Evolutionary conservation across 2,113 vertebrate species (phyloP), one percentile per base, ranked within the genome.

Genomic region (Conger conger): DNA sequence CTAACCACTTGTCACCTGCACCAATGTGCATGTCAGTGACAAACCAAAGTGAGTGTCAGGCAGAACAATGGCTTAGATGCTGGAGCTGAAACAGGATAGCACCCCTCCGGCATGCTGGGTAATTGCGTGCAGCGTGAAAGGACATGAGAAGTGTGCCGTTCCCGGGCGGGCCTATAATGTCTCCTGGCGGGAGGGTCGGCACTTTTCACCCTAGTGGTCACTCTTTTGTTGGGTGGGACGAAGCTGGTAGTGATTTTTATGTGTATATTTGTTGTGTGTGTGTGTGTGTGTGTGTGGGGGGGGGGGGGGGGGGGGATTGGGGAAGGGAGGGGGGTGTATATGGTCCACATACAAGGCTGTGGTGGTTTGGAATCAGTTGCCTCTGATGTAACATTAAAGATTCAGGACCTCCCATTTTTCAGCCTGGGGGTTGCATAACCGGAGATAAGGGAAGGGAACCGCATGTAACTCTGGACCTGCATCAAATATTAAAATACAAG

Each of bases 351-450:
- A 77, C 38, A 15, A 37, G 13, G 77, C 38, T 79, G 2, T 37
- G 16, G 77, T 27, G 36, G 20, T 79, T 15, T 37, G 35, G 77
- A 40, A 35, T 37, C 1, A 35, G 35, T 15, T 33, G 15, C 77
- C 77, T 79, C 36, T 80, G 79, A 80, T 80, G 37, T 80, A 45
- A 80, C 79, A 80, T 80, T 20, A 80, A 80, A 80, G 79, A 80
- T 80, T 80, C 40, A 80, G 79, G 38, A 23, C 37, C 38, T 80
- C 42, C 79, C 79, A 45, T 40, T 80, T 80, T 73, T 73, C 68
- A 30, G 79, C 79, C 79, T n/a, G 27, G n/a, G 68, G 79, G 79
- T 80, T 80, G 50, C 37, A 45, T 45, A 80, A 80, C 23, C 38
- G 18, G 37, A 80, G 40, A n/a, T 45, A 45, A 30, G 79, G 42